Evolutionary conservation across 2,113 vertebrate genomes (phyloP).

Genomic region (Ammodytes marinus): DNA sequence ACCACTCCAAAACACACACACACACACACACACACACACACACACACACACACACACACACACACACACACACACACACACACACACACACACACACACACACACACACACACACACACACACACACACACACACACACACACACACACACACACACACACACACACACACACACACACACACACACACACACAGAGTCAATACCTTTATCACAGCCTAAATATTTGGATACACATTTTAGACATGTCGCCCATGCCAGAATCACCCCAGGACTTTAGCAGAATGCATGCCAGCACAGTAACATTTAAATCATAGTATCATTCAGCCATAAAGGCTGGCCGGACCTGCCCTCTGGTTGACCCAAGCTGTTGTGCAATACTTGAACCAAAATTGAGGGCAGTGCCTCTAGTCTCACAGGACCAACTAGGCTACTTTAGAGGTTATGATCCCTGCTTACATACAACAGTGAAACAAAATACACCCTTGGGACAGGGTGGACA

Average conservation of each 20-base stretch:
- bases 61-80: conserved; percentile 6
- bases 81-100: not conserved
- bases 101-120: not conserved
- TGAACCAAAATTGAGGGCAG: conserved; percentile 66
- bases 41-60: not conserved
- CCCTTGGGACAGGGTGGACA: conserved; percentile 24
- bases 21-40: not conserved
- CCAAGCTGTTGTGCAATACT: conserved; percentile 75
- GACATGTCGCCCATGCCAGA: conserved; percentile 26
- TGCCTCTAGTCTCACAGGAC: conserved; percentile 63
- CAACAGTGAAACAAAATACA: conserved; percentile 39
- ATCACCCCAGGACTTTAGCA: conserved; percentile 7
- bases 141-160: not conserved
- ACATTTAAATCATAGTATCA: conserved; percentile 53
- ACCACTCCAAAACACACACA: not conserved
- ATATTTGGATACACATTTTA: conserved; percentile 5
- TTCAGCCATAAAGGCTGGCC: conserved; percentile 54
- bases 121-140: not conserved
- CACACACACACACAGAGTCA: not conserved
- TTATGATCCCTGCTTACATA: conserved; percentile 59
- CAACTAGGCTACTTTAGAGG: conserved; percentile 48
- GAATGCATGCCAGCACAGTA: conserved; percentile 31
- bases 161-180: not conserved
- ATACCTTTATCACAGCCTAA: not conserved
- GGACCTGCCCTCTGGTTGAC: conserved; percentile 75